Percentiles rank a stretch among this genome's conserved stretches.
Evolutionary conservation across 1,140 invertebrate genomes (phyloP).

Genomic region (Neuroterus valhalla): DNA sequence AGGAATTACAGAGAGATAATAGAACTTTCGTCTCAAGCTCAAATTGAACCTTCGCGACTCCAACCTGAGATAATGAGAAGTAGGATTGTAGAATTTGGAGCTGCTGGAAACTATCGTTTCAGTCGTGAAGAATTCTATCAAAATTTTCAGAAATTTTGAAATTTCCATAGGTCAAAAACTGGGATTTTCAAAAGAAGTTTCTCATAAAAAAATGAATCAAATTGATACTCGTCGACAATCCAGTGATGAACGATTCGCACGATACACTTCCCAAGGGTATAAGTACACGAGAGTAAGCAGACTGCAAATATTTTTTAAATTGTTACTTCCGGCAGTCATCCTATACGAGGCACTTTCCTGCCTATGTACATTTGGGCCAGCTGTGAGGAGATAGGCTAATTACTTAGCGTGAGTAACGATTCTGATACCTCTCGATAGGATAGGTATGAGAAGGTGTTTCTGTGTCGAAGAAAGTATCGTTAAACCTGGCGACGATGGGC

Average conservation of each 20-base stretch:
- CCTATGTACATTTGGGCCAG: conserved; percentile 62
- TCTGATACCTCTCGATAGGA: conserved; percentile 53
- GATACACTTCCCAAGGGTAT: conserved; percentile 54
- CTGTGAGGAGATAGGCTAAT: conserved; percentile 58
- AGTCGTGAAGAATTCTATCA: too few relatives aligned
- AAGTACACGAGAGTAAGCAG: conserved; percentile 43
- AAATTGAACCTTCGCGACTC: too few relatives aligned
- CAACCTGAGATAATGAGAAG: too few relatives aligned
- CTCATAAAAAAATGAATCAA: conserved; percentile 5
- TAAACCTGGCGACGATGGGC: background rate
- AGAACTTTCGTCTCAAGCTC: too few relatives aligned
- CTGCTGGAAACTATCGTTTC: too few relatives aligned
- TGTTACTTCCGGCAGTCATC: conserved; percentile 53
- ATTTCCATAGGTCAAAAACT: too few relatives aligned
- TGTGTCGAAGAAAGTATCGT: conserved; percentile 62
- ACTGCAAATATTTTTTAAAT: conserved; percentile 53
- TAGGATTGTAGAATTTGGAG: too few relatives aligned
- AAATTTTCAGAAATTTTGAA: too few relatives aligned
- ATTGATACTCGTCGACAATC: conserved; percentile 17
- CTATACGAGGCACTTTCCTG: conserved; percentile 54
- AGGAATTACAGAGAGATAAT: too few relatives aligned
- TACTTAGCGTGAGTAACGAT: conserved; percentile 57
- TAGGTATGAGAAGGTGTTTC: conserved; percentile 53
- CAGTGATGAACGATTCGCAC: conserved; percentile 50
- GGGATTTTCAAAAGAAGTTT: background rate